Evolutionary conservation across 1,140 invertebrate species (phyloP).

Genomic region (Lamellibrachia luymesi): DNA sequence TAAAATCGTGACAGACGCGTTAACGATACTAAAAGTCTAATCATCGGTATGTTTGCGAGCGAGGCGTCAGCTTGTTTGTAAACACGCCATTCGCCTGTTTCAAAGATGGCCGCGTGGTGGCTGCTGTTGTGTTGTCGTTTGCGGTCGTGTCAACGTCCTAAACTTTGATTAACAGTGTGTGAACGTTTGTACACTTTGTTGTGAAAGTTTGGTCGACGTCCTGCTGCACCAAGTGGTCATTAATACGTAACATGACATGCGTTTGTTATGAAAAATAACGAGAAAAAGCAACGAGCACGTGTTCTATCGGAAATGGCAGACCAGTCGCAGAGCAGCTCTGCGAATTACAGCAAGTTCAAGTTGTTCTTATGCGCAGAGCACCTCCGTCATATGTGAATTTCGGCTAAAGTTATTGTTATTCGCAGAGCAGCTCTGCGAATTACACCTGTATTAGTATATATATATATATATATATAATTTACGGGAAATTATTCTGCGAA

Average conservation of each 20-base stretch:
- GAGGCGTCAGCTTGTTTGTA: neutral
- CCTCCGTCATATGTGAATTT: no score
- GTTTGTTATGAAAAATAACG: neutral
- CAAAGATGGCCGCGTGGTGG: slow-evolving; percentile 9
- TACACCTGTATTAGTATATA: no score
- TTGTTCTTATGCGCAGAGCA: no score
- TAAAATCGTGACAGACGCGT: neutral
- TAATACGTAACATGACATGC: neutral
- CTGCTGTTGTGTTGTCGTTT: neutral
- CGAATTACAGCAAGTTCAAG: no score
- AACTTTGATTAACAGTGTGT: neutral
- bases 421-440: no score
- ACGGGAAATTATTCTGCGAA: no score
- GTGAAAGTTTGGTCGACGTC: neutral
- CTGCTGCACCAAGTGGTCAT: neutral
- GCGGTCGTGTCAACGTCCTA: neutral
- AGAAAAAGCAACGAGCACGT: neutral
- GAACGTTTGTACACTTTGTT: neutral
- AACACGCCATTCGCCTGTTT: neutral
- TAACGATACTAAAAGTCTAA: neutral
- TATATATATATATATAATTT: no score
- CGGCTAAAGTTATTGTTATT: no score
- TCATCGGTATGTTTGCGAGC: neutral
- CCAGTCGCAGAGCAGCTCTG: no score
- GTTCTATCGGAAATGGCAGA: neutral